Base-by-base conservation (phyloP, 2,888 invertebrate species). In the Branchipolynoe longqiensis region DNA sequence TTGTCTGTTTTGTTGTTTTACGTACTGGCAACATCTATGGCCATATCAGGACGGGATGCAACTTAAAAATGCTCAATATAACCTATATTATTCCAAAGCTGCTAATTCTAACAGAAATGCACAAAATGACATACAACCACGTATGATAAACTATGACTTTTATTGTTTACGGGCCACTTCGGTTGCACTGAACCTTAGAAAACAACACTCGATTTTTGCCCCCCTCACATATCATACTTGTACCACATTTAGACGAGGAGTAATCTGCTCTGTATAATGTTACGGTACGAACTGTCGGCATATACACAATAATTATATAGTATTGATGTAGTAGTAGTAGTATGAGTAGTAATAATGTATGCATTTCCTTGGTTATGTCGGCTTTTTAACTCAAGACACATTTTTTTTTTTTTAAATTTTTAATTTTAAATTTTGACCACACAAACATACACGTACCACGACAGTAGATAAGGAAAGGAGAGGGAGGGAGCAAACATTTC, bases 131-230 rank as follows among this genome's bases (percentile, higher is more conserved):
- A 64, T 28, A 28, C 18, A 6, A 69, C 69, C 0, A 69, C 36
- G 12, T 69, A 69, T 36, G 69, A 36, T 69, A 58, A 58, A 58
- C 58, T 69, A 69, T 69, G 69, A 69, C 33, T 36, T 69, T 69
- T 69, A 69, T 69, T 69, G 69, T 69, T 69, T 36, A 69, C 69
- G 1, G 33, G 33, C 4, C 14, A 38, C 69, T 69, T 18, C 14
- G 12, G 14, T 4, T 18, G 14, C 8, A 12, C 8, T 8, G 58
- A 58, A 25, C 58, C 58, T 58, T 25, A 18, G 58, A 58, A 58
- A 58, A 58, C 18, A 58, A 14, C 58, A 58, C 58, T 14, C n/a
- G n/a, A 58, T n/a, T n/a, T 58, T 14, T 58, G 14, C 12, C 58
- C 22, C 4, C 12, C 4, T 58, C 18, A n/a, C 8, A 8, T 18